A percentile compares a stretch with the other conserved stretches of the same genome.
Evolutionary conservation across 2,888 invertebrate species (phyloP).

Genomic region (Azorinus chamasolen): DNA sequence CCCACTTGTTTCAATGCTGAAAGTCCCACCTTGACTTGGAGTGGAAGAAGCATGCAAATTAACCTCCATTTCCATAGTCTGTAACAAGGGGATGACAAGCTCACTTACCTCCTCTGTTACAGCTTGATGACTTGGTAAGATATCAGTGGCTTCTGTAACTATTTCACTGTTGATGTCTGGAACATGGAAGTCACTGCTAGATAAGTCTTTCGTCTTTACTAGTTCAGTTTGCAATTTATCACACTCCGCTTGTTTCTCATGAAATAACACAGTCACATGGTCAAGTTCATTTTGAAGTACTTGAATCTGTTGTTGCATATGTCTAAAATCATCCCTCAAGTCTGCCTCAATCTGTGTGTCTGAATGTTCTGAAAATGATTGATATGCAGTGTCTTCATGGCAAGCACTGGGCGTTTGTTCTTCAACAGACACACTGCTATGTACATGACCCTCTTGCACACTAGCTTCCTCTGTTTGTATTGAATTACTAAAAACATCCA

Average conservation of each 20-base stretch:
- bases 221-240: constrained; percentile 25
- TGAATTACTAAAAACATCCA: no score
- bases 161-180: background rate
- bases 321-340: background rate
- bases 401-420: no score
- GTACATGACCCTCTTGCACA: no score
- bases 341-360: background rate
- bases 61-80: constrained; percentile 60
- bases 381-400: constrained; percentile 23
- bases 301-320: background rate
- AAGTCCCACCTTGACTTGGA: constrained; percentile 26
- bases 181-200: no score
- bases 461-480: no score
- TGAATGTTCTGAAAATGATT: constrained; percentile 7
- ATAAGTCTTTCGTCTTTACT: background rate
- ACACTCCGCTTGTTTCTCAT: constrained; percentile 38
- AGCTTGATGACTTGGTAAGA: no score
- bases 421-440: no score
- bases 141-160: no score
- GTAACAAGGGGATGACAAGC: constrained; percentile 26
- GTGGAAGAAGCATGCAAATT: constrained; percentile 67
- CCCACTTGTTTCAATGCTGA: no score
- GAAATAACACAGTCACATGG: constrained; percentile 1
- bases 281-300: constrained; percentile 19
- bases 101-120: constrained; percentile 55